Evolutionary conservation across 2,797 vertebrate genomes (phyloP).

Genomic region (Allobates femoralis): DNA sequence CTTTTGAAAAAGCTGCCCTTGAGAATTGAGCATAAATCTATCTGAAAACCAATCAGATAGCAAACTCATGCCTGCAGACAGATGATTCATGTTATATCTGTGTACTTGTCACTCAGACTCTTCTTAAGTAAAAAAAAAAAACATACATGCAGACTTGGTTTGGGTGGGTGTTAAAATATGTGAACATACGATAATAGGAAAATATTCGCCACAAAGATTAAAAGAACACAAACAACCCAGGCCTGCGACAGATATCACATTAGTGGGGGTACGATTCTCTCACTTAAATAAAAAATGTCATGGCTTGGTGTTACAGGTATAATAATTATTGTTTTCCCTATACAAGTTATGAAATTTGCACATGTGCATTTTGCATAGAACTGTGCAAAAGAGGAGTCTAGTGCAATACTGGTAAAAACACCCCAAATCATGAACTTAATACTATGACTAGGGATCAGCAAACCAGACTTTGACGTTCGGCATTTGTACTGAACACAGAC

Average conservation of each 20-base stretch:
- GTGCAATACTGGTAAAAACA: no score
- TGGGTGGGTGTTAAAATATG: slow-evolving; percentile 78
- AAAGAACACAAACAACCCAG: slow-evolving; percentile 65
- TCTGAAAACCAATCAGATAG: slow-evolving; percentile 80
- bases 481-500: no score
- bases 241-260: slow-evolving; percentile 51
- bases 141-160: slow-evolving; percentile 67
- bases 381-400: no score
- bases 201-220: slow-evolving; percentile 74
- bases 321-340: no score
- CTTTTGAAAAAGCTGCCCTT: slow-evolving; percentile 74
- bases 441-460: no score
- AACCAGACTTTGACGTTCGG: no score
- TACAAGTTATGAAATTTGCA: no score
- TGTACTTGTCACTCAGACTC: slow-evolving; percentile 78
- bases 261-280: neutral
- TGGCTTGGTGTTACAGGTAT: no score
- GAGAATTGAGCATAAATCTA: slow-evolving; percentile 75
- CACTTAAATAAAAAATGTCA: no score
- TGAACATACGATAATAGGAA: slow-evolving; percentile 76
- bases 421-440: no score
- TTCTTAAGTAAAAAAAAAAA: slow-evolving; percentile 68
- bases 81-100: slow-evolving; percentile 81
- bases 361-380: no score
- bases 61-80: slow-evolving; percentile 75